These are phyloP conservation scores for Ciconia nigra DNA, from an alignment of 2,797 vertebrate genomes.

Conservation along the genomic window DNA sequence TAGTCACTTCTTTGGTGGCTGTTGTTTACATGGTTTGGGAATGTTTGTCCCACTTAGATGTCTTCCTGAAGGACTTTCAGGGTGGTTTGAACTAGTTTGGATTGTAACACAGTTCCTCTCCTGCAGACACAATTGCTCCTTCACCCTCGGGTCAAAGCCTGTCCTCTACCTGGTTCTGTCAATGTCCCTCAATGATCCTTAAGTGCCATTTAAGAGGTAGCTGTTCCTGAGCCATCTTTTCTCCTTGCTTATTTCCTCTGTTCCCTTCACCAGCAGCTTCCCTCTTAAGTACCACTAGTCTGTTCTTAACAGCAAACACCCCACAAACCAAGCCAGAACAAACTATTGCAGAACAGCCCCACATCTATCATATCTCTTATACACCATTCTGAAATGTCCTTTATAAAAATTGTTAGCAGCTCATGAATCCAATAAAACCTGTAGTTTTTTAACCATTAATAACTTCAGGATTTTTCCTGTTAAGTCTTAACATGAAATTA, in stretches of 20 bases:
- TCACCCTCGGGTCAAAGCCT: not conserved
- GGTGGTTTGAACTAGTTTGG: not conserved
- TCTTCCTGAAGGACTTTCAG: not conserved
- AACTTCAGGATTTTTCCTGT: not conserved
- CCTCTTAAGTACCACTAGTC: not conserved
- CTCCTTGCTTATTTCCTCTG: not conserved
- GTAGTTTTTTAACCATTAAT: not conserved
- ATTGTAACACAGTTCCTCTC: not conserved
- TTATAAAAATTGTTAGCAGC: not conserved
- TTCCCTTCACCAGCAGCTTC: not conserved
- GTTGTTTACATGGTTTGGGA: not conserved
- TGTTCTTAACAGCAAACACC: not conserved
- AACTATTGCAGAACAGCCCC: not conserved
- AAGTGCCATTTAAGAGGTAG: not conserved
- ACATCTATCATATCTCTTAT: not conserved
- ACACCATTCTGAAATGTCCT: not conserved
- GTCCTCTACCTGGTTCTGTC: not conserved
- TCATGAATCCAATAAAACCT: not conserved
- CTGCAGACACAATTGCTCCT: not conserved
- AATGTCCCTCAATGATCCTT: not conserved
- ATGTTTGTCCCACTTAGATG: not conserved
- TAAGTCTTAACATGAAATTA: not conserved
- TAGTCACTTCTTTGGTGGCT: not conserved
- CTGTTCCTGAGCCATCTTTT: not conserved
- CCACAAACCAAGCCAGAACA: not conserved